These are phyloP conservation scores for Cheilinus undulatus DNA, from an alignment of 2,113 vertebrate species.

Conservation along the genomic window DNA sequence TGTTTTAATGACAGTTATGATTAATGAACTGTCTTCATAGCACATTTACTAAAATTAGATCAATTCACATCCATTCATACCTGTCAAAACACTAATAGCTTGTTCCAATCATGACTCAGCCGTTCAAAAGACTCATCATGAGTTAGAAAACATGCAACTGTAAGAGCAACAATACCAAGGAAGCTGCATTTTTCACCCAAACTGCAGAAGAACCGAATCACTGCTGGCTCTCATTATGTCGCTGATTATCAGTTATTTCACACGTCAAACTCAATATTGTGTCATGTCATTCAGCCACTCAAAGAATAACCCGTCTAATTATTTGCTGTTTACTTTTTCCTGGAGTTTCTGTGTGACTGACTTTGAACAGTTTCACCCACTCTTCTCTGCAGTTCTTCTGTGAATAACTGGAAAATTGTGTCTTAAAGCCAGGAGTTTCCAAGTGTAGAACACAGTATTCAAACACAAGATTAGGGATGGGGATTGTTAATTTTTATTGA, in stretches of 20 bases:
- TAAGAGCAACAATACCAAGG: neutral
- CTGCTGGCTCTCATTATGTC: constrained; percentile 45
- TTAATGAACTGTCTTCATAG: neutral
- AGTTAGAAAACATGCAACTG: constrained; percentile 19
- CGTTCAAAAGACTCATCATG: constrained; percentile 2
- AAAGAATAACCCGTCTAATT: constrained; percentile 50
- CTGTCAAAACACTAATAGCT: constrained; percentile 36
- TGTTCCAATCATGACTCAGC: constrained; percentile 2
- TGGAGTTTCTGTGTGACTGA: constrained; percentile 19
- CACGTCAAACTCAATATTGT: constrained; percentile 54
- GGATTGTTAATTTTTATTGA: neutral
- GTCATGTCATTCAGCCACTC: constrained; percentile 55
- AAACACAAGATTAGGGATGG: too few relatives aligned
- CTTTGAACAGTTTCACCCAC: constrained; percentile 14
- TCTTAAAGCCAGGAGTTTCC: too few relatives aligned
- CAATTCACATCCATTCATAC: constrained; percentile 18
- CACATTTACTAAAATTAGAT: constrained; percentile 20
- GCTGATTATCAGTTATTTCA: constrained; percentile 60
- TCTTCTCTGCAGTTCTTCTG: neutral
- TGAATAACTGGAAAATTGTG: constrained; percentile 23
- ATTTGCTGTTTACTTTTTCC: constrained; percentile 48
- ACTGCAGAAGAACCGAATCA: constrained; percentile 39
- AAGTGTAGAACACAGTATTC: too few relatives aligned
- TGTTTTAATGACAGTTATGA: constrained; percentile 35
- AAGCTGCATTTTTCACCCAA: constrained; percentile 28